Evolutionary conservation across 2,113 vertebrate species (phyloP), one percentile per base, ranked within the genome.

Genomic region (Limanda limanda): DNA sequence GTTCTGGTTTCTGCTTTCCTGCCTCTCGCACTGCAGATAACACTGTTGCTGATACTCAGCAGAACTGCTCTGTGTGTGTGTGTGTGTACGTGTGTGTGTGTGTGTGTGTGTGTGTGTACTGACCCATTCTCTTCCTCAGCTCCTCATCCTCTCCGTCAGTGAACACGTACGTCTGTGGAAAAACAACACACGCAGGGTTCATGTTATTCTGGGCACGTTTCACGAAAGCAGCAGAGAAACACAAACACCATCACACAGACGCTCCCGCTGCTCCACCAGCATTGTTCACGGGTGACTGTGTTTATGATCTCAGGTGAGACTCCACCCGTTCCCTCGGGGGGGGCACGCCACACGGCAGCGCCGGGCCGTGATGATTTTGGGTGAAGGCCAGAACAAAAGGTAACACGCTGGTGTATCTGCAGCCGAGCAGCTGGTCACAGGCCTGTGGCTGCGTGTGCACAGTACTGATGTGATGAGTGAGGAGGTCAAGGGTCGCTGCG

Each of bases 81-180:
- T 61, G 54, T 60, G 58, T 59, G 42, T 63, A 42, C 58, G 55
- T 56, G 61, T 75, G 59, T 67, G 58, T 68, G 56, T 79, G 47
- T 73, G 76, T 66, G 76, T 71, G 74, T 71, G 75, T 68, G 63
- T 27, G 48, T 56, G 45, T 31, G 61, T 21, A 83, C 96, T 96
- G 94, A 98, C 97, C 95, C 81, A 95, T 93, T 86, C 91, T 96
- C 78, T 93, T 94, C 91, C 95, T 94, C 90, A 98, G 92, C 31
- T 84, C 92, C 31, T 96, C 91, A 55, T 98, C 96, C 67, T 97
- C 96, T 37, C 94, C 95, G 2, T 98, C 97, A 0, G 96, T 98
- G 92, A 98, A 98, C 89, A 98, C 95, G 72, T 96, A 98, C 0
- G 96, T 97, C 97, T 98, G 91, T 78, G 71, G 94, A 94, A 68